A percentile compares a stretch with the other conserved stretches of the same genome.
phyloP scores from a whole-genome alignment of 2,888 invertebrate genomes.

The Poecilus cupreus region DNA sequence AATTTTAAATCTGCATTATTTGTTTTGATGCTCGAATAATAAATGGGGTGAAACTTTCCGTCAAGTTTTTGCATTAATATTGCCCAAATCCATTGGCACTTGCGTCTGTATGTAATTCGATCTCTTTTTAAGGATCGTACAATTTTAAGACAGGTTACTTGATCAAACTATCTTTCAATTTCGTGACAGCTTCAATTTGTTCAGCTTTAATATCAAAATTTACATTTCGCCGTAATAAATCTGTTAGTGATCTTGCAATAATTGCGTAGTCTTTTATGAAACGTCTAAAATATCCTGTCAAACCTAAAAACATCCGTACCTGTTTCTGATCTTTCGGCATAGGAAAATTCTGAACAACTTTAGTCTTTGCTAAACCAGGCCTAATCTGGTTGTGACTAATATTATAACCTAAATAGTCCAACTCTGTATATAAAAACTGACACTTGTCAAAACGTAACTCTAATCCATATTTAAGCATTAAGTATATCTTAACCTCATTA shows the following conservation, averaged over 20 bases:
- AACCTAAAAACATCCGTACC: conserved; percentile 60
- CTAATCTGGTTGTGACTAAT: background rate
- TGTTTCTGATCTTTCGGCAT: background rate
- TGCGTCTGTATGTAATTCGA: no score
- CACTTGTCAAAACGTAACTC: conserved; percentile 34
- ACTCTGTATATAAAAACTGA: background rate
- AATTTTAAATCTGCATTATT: conserved; percentile 62
- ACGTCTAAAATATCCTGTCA: conserved; percentile 57
- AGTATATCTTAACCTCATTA: conserved; percentile 20
- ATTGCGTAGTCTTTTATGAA: conserved; percentile 56
- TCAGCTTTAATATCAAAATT: conserved; percentile 47
- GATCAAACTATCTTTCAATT: no score
- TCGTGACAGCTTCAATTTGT: conserved; percentile 48
- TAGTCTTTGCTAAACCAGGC: background rate
- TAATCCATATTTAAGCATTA: conserved; percentile 11
- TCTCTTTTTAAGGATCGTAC: no score
- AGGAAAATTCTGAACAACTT: background rate
- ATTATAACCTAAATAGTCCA: background rate
- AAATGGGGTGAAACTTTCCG: conserved; percentile 63
- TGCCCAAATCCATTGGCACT: no score
- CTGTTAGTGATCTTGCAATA: conserved; percentile 52
- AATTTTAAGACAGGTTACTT: conserved; percentile 57
- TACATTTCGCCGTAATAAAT: conserved; percentile 48
- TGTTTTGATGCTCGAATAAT: conserved; percentile 64
- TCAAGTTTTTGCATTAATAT: no score